Evolutionary conservation across 2,797 vertebrate genomes (phyloP).

Genomic region (Salmo trutta): DNA sequence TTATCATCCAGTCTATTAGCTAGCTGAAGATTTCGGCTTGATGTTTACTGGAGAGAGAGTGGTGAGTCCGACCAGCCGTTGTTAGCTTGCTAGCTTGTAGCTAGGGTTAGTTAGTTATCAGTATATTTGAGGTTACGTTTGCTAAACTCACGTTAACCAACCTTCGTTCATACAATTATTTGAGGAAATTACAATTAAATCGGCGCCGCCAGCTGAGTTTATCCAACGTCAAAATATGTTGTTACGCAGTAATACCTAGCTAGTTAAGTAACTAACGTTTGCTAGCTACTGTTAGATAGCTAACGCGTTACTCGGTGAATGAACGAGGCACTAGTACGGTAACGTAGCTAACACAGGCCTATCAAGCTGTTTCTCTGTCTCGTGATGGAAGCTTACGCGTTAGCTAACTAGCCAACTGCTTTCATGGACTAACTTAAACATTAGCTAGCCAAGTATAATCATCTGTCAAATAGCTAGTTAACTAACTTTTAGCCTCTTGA

Average conservation of each 20-base stretch:
- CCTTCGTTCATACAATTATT: neutral
- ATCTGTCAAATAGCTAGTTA: neutral
- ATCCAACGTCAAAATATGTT: neutral
- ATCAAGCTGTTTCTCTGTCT: neutral
- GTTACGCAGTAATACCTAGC: neutral
- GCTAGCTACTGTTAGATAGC: neutral
- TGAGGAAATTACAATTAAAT: neutral
- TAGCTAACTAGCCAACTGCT: neutral
- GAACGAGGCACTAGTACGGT: neutral
- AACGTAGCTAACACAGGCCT: neutral
- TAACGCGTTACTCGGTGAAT: neutral
- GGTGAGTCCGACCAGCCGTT: conserved; percentile 55
- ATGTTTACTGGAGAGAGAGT: conserved; percentile 57
- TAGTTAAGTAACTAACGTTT: neutral
- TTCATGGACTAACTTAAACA: conserved; percentile 3
- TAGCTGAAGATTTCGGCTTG: conserved; percentile 39
- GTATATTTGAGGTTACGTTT: neutral
- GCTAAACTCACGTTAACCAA: neutral
- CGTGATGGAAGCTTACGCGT: neutral
- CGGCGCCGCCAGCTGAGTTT: neutral
- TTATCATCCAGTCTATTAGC: conserved; percentile 4
- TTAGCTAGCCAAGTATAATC: neutral
- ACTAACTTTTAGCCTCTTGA: neutral
- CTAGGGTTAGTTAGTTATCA: neutral
- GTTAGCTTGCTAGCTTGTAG: conserved; percentile 27